phyloP scores from a whole-genome alignment of 2,888 invertebrate genomes.

The Oligia latruncula region DNA sequence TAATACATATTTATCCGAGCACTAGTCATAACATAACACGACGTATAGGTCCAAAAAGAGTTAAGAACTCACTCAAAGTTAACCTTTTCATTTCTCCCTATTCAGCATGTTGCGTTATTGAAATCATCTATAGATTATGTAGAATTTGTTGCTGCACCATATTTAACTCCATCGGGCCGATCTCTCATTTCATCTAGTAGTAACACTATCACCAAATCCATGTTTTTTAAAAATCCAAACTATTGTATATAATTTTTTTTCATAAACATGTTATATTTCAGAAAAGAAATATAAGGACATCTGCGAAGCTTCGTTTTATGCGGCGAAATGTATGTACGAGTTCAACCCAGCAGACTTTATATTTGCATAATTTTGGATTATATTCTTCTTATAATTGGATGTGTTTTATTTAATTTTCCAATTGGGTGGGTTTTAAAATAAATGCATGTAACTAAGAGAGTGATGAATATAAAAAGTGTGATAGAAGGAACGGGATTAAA shows the following conservation, averaged over 20 bases:
- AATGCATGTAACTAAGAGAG: background rate
- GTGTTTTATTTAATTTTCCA: constrained; percentile 41
- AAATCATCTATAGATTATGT: background rate
- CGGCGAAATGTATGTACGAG: constrained; percentile 85
- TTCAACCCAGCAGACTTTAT: constrained; percentile 82
- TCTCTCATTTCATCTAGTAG: background rate
- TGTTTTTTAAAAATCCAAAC: background rate
- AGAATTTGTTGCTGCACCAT: background rate
- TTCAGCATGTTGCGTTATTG: background rate
- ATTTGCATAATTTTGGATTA: constrained; percentile 74
- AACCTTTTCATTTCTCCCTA: background rate
- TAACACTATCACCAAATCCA: background rate
- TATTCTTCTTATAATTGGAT: background rate
- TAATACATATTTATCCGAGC: background rate
- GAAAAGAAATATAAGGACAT: constrained; percentile 84
- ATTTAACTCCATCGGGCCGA: background rate
- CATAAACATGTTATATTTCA: constrained; percentile 68
- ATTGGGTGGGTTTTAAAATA: background rate
- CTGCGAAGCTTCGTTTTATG: constrained; percentile 83
- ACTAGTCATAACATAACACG: background rate
- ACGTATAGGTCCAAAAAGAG: background rate
- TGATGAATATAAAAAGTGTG: background rate
- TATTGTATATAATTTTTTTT: background rate
- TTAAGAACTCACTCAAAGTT: background rate
- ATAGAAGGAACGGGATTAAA: background rate